These are phyloP conservation scores for Gymnorhina tibicen DNA, from an alignment of 2,113 vertebrate species.

Conservation along the genomic window DNA sequence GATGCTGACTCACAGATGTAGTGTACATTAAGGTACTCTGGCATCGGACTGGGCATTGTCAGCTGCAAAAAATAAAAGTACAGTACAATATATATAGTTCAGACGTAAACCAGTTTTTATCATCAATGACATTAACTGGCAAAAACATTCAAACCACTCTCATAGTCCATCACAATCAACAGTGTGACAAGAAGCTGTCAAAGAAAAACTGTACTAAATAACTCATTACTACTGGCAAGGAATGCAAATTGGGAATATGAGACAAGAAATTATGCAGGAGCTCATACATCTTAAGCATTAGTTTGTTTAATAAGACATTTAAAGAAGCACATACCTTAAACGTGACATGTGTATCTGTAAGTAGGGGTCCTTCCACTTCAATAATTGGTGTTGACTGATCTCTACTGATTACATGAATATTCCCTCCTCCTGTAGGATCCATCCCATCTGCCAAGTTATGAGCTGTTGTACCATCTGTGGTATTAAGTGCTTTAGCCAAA, in stretches of 20 bases:
- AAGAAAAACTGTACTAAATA: not conserved
- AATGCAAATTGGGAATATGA: not conserved
- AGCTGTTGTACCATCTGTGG: constrained; percentile 76
- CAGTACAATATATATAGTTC: not conserved
- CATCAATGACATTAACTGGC: not conserved
- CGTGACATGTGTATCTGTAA: constrained; percentile 94
- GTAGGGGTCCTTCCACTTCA: constrained; percentile 96
- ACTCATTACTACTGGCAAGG: not conserved
- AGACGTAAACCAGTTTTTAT: not conserved
- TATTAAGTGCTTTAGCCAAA: constrained; percentile 96
- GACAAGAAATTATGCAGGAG: not conserved
- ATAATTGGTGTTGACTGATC: constrained; percentile 97
- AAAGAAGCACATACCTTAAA: constrained; percentile 84
- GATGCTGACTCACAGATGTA: constrained; percentile 99
- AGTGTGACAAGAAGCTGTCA: not conserved
- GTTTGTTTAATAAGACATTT: not conserved
- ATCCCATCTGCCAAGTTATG: constrained; percentile 79
- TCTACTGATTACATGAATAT: constrained; percentile 93
- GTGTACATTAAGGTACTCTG: constrained; percentile 97
- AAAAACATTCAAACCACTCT: not conserved
- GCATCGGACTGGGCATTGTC: constrained; percentile 98
- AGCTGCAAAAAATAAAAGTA: constrained; percentile 72
- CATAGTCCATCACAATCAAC: not conserved
- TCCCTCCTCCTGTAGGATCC: constrained; percentile 81
- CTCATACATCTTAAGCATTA: not conserved